Conservation (phyloP, 64 coral and sea anemone species). For the Pocillopora damicornis region DNA sequence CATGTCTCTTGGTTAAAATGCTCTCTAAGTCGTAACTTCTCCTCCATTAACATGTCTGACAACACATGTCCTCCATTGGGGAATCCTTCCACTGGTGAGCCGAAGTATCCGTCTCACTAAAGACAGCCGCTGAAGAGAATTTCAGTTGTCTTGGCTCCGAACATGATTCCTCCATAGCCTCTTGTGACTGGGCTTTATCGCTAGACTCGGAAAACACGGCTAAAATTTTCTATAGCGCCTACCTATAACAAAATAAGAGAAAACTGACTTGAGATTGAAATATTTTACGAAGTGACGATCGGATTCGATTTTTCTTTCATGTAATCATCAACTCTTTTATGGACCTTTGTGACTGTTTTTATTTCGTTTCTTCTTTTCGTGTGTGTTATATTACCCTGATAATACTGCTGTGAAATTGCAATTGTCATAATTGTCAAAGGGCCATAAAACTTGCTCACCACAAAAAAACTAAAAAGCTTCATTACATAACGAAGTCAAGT, state of each 20-base stretch:
- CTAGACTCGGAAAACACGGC: background rate
- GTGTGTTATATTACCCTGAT: no score
- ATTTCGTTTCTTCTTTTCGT: no score
- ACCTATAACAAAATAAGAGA: background rate
- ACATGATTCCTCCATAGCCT: background rate
- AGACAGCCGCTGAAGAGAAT: background rate
- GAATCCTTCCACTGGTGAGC: background rate
- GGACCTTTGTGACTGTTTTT: no score
- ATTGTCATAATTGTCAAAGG: no score
- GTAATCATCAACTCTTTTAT: no score
- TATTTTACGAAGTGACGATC: no score
- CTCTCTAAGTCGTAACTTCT: background rate
- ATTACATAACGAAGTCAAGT: no score
- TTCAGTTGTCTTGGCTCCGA: background rate
- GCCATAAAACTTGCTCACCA: no score
- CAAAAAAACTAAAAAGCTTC: no score
- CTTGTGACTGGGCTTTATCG: background rate
- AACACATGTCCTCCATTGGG: background rate
- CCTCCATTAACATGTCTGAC: constrained; percentile 4
- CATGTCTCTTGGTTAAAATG: background rate
- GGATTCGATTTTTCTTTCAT: no score
- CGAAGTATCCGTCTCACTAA: background rate
- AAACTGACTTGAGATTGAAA: background rate
- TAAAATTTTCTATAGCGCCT: constrained; percentile 29
- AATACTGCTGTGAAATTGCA: no score